Base-by-base conservation (phyloP, 2,113 vertebrate genomes). In the Onychorhynchus coronatus region DNA sequence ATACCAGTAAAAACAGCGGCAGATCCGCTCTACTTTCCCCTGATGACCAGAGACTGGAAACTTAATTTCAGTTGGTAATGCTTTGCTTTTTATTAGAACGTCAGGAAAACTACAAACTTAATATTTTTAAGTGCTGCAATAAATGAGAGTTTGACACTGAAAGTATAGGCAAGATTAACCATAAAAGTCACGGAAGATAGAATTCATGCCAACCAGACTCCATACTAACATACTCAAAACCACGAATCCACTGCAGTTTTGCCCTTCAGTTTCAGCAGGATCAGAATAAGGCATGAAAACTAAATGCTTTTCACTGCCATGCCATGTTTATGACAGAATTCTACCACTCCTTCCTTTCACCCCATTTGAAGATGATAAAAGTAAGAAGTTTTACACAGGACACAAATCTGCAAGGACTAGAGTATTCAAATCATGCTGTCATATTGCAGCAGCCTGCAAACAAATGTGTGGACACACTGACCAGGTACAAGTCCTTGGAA, bases 401-500 rank as follows among this genome's bases (percentile, higher is more conserved):
- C 56, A 75, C 37, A 86, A 58, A 84, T 93, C 59, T 88, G 42
- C 72, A 47, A 75, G 22, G 61, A 68, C 41, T 62, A 44, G 49
- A 37, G 23, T 70, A 74, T 14, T 68, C 28, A 74, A 95, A 75
- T 44, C 61, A 78, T 67, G 66, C 0, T 39, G 75, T 74, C 28
- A 85, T 6, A 72, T 16, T 75, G 76, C 68, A 89, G 91, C 47
- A 75, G 52, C 11, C 70, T 91, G 83, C 80, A 95, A 96, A 94
- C 28, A 92, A 87, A 96, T 5, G 58, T 70, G 70, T 78, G 93
- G 95, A 82, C 80, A 87, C 96, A 96, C 93, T 95, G 92, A 96
- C 93, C 96, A 96, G 93, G 88, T 87, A 74, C 1, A 53, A 89
- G 76, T 93, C 95, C 91, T 95, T 92, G 92, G 95, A 89, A 95